Evolutionary conservation across 2,888 invertebrate species (phyloP).

Genomic region (Pterostichus niger): DNA sequence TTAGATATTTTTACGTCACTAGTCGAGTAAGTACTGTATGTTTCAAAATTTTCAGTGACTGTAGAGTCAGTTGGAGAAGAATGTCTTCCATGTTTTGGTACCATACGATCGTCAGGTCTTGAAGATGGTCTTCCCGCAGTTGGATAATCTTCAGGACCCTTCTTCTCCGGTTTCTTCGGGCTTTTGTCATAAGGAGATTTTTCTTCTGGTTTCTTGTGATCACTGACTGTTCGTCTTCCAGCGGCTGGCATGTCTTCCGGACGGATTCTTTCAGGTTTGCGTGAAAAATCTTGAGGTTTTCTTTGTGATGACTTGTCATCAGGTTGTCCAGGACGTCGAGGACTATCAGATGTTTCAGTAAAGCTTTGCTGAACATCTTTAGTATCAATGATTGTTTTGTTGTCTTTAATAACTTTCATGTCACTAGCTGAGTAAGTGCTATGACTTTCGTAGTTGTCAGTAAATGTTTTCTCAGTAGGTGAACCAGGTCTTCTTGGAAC

Average conservation of each 20-base stretch:
- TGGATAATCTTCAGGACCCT: slow-evolving; percentile 28
- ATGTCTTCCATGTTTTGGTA: neutral
- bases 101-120: slow-evolving; percentile 5
- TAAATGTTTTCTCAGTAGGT: slow-evolving; percentile 40
- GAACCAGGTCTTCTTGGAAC: slow-evolving; percentile 22
- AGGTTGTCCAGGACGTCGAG: slow-evolving; percentile 17
- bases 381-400: slow-evolving; percentile 12
- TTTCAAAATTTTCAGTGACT: slow-evolving; percentile 58
- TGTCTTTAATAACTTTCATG: slow-evolving; percentile 37
- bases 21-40: slow-evolving; percentile 57
- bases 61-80: neutral
- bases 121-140: slow-evolving; percentile 7
- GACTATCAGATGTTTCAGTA: slow-evolving; percentile 10
- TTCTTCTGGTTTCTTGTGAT: slow-evolving; percentile 1
- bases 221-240: slow-evolving; percentile 61
- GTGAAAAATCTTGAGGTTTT: slow-evolving; percentile 19
- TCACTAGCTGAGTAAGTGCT: slow-evolving; percentile 38
- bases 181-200: slow-evolving; percentile 32
- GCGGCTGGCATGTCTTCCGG: slow-evolving; percentile 62
- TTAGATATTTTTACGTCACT: slow-evolving; percentile 69
- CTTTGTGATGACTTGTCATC: neutral
- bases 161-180: slow-evolving; percentile 30
- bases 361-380: neutral
- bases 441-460: slow-evolving; percentile 5
- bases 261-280: slow-evolving; percentile 36